A percentile compares a stretch with the other conserved stretches of the same genome.
Evolutionary conservation across 1,140 invertebrate genomes (phyloP).

Genomic region (Drosophila lacertosa): DNA sequence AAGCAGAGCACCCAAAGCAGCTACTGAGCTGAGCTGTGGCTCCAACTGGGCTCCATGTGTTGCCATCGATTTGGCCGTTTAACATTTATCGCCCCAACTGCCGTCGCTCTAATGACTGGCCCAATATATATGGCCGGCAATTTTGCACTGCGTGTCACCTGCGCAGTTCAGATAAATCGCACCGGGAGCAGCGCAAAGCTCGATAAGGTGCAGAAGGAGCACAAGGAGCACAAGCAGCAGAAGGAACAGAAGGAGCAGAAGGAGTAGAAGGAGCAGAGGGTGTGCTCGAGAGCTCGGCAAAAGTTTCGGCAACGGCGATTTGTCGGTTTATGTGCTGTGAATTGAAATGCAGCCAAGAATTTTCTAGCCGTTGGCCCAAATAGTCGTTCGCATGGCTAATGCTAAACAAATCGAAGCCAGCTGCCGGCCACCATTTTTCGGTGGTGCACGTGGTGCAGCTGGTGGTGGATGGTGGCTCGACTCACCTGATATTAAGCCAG

Average conservation of each 20-base stretch:
- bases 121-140: conserved; percentile 76
- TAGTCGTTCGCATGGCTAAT: conserved; percentile 20
- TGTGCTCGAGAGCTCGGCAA: conserved; percentile 32
- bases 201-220: conserved; percentile 6
- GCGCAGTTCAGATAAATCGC: conserved; percentile 75
- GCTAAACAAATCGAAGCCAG: conserved; percentile 54
- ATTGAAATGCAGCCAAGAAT: conserved; percentile 79
- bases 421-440: conserved; percentile 14
- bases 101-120: conserved; percentile 42
- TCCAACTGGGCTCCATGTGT: conserved; percentile 50
- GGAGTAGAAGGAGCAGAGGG: too few relatives aligned
- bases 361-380: conserved; percentile 1
- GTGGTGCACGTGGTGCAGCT: neutral
- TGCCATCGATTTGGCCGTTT: conserved; percentile 80
- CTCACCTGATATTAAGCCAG: conserved; percentile 29
- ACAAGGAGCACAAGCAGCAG: too few relatives aligned
- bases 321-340: conserved; percentile 79
- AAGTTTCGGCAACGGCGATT: conserved; percentile 72
- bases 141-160: conserved; percentile 79
- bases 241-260: too few relatives aligned
- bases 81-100: conserved; percentile 71
- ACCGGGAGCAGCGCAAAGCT: conserved; percentile 9
- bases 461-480: conserved; percentile 1
- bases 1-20: conserved; percentile 31
- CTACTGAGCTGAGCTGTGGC: neutral